Evolutionary conservation across 2,113 vertebrate species (phyloP).

Genomic region (Chionis minor): DNA sequence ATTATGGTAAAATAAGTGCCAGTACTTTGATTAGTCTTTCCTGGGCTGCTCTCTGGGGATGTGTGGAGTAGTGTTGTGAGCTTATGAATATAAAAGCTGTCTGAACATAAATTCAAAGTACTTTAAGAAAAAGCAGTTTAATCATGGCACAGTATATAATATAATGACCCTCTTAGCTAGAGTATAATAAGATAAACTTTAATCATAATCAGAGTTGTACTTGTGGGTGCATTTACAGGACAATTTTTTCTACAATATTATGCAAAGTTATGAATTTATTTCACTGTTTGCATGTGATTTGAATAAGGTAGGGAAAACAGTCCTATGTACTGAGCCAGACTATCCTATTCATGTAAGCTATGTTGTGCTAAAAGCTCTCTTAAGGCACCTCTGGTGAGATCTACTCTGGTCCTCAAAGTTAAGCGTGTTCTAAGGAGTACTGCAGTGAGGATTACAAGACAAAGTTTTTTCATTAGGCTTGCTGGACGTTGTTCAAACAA

Average conservation of each 20-base stretch:
- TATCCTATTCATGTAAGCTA: neutral
- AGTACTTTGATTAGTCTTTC: conserved; percentile 24
- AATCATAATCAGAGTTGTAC: conserved; percentile 32
- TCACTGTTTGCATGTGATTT: neutral
- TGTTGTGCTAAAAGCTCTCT: neutral
- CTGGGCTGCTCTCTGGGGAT: neutral
- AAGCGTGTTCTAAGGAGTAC: neutral
- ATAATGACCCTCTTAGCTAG: conserved; percentile 37
- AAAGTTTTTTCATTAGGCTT: neutral
- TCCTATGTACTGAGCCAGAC: neutral
- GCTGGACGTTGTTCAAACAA: neutral
- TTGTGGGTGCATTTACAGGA: neutral
- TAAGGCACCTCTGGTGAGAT: neutral
- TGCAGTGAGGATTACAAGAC: neutral
- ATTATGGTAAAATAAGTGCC: neutral
- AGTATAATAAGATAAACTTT: conserved; percentile 50
- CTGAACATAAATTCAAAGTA: neutral
- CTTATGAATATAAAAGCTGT: neutral
- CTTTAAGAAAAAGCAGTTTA: neutral
- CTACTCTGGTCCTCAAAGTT: neutral
- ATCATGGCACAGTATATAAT: conserved; percentile 1
- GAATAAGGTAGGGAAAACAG: neutral
- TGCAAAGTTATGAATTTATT: conserved; percentile 36
- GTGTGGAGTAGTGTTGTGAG: neutral
- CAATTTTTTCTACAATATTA: conserved; percentile 47